A percentile compares a stretch with the other conserved stretches of the same genome.
These are phyloP conservation scores for Aurelia aurita DNA, from an alignment of 30 jellyfish, hydroid and myxozoan genomes.

Conservation along the genomic window DNA sequence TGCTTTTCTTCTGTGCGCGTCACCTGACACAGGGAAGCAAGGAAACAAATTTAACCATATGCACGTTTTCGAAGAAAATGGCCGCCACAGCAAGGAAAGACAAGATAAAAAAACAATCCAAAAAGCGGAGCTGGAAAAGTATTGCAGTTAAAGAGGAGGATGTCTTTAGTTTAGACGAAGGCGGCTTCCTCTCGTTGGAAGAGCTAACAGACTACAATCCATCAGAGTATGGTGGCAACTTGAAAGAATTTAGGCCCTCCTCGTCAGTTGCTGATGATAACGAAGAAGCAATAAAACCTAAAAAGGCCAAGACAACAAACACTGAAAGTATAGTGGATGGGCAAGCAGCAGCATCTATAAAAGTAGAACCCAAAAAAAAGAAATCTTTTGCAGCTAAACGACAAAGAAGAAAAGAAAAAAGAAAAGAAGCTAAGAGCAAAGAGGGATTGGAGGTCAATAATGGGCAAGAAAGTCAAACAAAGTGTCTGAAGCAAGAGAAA, in stretches of 20 bases:
- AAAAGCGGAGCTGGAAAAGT: slow-evolving; percentile 68
- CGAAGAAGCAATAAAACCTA: too few species aligned
- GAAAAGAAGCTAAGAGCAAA: background rate
- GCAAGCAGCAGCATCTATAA: too few species aligned
- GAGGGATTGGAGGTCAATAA: background rate
- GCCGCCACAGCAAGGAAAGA: background rate
- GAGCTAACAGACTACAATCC: slow-evolving; percentile 75
- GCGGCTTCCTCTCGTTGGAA: slow-evolving; percentile 80
- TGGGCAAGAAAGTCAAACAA: background rate
- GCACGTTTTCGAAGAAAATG: background rate
- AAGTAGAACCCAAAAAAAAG: background rate
- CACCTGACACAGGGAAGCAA: too few species aligned
- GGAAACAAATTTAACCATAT: too few species aligned
- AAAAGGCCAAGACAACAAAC: too few species aligned
- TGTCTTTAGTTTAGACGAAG: slow-evolving; percentile 30
- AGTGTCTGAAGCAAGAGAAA: too few species aligned
- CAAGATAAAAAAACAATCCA: background rate
- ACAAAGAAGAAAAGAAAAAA: slow-evolving; percentile 12
- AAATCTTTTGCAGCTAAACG: background rate
- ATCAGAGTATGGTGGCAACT: too few species aligned
- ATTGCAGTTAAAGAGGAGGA: slow-evolving; percentile 37
- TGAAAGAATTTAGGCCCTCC: background rate
- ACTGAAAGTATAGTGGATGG: too few species aligned
- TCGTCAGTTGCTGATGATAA: background rate
- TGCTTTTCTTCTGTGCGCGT: too few species aligned